A percentile compares a stretch with the other conserved stretches of the same genome.
Evolutionary conservation across 1,140 invertebrate species (phyloP).

Genomic region (Theocolax elegans): DNA sequence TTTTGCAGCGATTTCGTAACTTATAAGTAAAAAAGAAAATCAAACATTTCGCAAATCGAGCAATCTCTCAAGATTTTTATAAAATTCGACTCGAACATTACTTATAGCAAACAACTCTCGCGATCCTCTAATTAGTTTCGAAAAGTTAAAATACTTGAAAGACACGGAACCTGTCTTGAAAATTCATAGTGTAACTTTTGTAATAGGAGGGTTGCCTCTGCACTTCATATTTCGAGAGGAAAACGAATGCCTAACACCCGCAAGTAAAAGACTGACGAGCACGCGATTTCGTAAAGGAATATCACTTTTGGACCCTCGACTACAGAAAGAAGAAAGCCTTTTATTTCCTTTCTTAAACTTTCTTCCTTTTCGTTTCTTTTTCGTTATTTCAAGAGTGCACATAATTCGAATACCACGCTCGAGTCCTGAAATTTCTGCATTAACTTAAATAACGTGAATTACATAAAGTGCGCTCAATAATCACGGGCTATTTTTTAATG

Average conservation of each 20-base stretch:
- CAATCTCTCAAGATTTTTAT: too few species aligned
- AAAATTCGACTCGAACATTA: too few species aligned
- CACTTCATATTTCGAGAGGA: constrained; percentile 26
- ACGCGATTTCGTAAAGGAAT: constrained; percentile 23
- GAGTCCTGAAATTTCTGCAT: neutral
- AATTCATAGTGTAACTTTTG: neutral
- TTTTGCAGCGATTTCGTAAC: too few species aligned
- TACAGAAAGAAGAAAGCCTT: too few species aligned
- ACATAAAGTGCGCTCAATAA: too few species aligned
- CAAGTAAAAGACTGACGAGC: constrained; percentile 16
- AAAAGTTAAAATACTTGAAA: neutral
- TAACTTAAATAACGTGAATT: too few species aligned
- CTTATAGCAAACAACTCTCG: too few species aligned
- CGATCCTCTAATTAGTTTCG: too few species aligned
- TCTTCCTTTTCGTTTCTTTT: constrained; percentile 6
- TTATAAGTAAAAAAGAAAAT: too few species aligned
- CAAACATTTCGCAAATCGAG: too few species aligned
- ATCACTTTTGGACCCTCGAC: constrained; percentile 13
- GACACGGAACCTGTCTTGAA: constrained; percentile 2
- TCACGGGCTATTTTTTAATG: too few species aligned
- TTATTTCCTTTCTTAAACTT: neutral
- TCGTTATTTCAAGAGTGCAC: neutral
- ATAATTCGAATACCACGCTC: neutral
- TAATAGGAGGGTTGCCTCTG: constrained; percentile 1
- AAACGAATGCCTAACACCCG: constrained; percentile 14